Base-by-base conservation (phyloP, 2,113 vertebrate species). In the Mesitornis unicolor region DNA sequence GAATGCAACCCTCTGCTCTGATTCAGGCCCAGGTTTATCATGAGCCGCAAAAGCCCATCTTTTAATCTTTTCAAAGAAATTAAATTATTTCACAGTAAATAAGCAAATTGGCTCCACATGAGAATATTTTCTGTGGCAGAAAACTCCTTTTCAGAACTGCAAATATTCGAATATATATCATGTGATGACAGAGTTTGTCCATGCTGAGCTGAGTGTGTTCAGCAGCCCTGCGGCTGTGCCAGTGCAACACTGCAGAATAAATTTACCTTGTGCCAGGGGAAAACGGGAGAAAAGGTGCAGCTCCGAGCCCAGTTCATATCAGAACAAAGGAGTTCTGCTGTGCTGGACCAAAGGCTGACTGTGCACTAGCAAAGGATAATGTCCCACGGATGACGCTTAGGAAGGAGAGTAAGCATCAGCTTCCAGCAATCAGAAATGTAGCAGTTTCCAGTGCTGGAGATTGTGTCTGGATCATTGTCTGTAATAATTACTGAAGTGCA, bases 61-160 rank as follows among this genome's bases (percentile, higher is more conserved):
- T 96, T 88, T 95, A 90, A 91, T 96, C 90, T 94, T n/a, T 90
- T 86, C 64, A 71, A 90, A 87, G 87, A 89, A 95, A 84, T 85
- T 81, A 86, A 94, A 78, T 95, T 88, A 89, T 93, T 96, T 90
- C 64, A 86, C 73, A 75, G 85, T 94, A 93, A 96, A 96, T 83
- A 94, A 90, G 83, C 47, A 81, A 84, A 84, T 56, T 74, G 40
- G 38, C 76, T 96, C 81, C 69, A 36, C 71, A 80, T 93, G 64
- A 70, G 75, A 86, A 71, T 74, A 59, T 87, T 80, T 84, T 57
- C 68, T 75, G 5, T 92, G 60, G 79, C 75, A 86, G 69, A 85
- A 91, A 90, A 50, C 56, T 68, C 33, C 63, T 91, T 93, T 77
- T 70, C n/a, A 29, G 83, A 71, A 68, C n/a, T 92, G 51, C 47